Evolutionary conservation across 2,113 vertebrate species (phyloP).

Genomic region (Chrysemys picta): DNA sequence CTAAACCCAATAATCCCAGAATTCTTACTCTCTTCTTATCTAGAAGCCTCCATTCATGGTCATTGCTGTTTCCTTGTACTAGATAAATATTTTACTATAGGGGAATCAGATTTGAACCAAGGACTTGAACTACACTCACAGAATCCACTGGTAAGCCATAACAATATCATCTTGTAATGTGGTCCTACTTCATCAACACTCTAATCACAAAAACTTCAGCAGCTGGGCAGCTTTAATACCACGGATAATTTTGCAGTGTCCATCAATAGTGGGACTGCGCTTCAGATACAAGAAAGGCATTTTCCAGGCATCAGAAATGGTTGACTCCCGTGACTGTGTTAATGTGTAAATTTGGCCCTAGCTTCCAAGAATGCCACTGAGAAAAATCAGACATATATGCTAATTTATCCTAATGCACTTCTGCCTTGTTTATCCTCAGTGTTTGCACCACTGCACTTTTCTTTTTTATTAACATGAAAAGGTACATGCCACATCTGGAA

Average conservation of each 20-base stretch:
- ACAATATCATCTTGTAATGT: background rate
- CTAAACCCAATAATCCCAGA: background rate
- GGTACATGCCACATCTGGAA: fast-evolving
- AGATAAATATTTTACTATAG: background rate
- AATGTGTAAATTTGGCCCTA: background rate
- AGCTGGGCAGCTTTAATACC: background rate
- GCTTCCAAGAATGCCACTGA: background rate
- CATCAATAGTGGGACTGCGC: background rate
- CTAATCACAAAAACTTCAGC: background rate
- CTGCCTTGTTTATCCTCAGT: background rate
- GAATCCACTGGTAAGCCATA: background rate
- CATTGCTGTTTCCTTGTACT: background rate
- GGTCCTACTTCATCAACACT: background rate
- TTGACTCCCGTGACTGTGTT: background rate
- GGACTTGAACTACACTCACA: background rate
- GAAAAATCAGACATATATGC: background rate
- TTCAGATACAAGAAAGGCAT: fast-evolving
- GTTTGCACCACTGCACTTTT: background rate
- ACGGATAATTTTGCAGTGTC: background rate
- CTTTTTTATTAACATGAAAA: background rate
- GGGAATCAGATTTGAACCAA: background rate
- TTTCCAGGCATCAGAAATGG: background rate
- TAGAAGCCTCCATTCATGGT: background rate
- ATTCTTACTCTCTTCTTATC: background rate
- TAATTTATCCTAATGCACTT: background rate